phyloP scores from a whole-genome alignment of 2,888 invertebrate genomes.

The Thymelicus lineola region DNA sequence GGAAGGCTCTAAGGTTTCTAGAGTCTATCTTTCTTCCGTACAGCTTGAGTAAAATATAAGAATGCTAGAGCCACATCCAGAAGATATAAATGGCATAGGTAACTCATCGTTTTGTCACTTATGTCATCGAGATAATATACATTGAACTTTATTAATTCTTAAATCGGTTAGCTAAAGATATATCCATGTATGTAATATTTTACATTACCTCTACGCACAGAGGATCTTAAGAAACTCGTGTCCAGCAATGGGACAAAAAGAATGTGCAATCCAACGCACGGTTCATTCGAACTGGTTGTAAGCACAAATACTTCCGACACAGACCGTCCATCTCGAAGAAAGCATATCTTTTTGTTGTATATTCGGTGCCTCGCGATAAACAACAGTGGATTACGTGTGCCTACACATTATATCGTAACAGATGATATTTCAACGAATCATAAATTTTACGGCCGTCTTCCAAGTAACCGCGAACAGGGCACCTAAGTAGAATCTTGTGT shows the following conservation, averaged over 20 bases:
- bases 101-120: no score
- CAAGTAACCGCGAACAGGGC: slow-evolving; percentile 70
- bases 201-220: not conserved
- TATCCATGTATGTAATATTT: not conserved
- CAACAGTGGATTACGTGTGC: slow-evolving; percentile 48
- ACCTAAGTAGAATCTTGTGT: slow-evolving; percentile 80
- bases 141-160: no score
- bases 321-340: slow-evolving; percentile 32
- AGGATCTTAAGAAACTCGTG: not conserved
- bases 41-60: no score
- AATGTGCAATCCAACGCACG: not conserved
- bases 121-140: no score
- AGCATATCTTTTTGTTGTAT: slow-evolving; percentile 38
- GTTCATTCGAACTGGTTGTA: slow-evolving; percentile 20
- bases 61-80: no score
- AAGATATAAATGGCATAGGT: no score
- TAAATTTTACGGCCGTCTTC: slow-evolving; percentile 80
- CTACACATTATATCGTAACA: slow-evolving; percentile 46
- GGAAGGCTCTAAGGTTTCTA: no score
- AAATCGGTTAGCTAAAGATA: no score
- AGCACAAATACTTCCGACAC: slow-evolving; percentile 30
- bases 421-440: slow-evolving; percentile 75
- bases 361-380: slow-evolving; percentile 46
- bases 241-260: not conserved
- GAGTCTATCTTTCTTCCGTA: no score